Evolutionary conservation across 2,888 invertebrate species (phyloP), one percentile per base, ranked within the genome.

Genomic region (Caenorhabditis virilis): DNA sequence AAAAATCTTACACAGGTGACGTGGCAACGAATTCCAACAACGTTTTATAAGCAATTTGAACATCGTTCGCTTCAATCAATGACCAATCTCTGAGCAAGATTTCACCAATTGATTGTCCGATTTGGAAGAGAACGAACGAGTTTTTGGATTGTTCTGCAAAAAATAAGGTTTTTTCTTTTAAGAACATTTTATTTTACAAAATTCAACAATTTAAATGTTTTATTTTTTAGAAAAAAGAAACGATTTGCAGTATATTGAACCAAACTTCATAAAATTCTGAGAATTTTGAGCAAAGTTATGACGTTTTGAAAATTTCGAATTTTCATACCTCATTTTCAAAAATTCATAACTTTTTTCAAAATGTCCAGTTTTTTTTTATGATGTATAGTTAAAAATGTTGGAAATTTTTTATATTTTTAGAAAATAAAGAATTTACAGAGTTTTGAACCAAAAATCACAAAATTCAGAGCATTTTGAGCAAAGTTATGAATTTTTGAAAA

Each of bases 91-190:
- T 87, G 51, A 93, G 89, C 11, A 93, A 86, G 16, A 91, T 90
- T 73, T 89, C 88, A 85, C 91, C 91, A 57, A 93, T 85, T 20
- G 92, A 88, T 62, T 90, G 89, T 6, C 91, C 91, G 43, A 91
- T 89, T 86, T 94, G 93, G 86, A 92, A 94, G 50, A 91, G 85
- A 6, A 93, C 91, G 86, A 91, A 91, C 78, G 90, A 90, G 51
- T 84, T 71, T 23, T 62, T 54, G 0, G 78, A 74, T 16, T 62
- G 57, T 47, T 70, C 79, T 73, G 71, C 33, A 72, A 4, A 36
- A 3, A 36, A 13, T n/a, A 9, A 16, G 18, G 18, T 39, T 39
- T 5, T n/a, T 20, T 23, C n/a, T 39, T 39, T 39, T 39, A 5
- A 16, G 22, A 36, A 36, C n/a, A 36, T 36, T 36, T 11, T 39